phyloP scores from a whole-genome alignment of 2,888 invertebrate genomes.

The Cyaniris semiargus region DNA sequence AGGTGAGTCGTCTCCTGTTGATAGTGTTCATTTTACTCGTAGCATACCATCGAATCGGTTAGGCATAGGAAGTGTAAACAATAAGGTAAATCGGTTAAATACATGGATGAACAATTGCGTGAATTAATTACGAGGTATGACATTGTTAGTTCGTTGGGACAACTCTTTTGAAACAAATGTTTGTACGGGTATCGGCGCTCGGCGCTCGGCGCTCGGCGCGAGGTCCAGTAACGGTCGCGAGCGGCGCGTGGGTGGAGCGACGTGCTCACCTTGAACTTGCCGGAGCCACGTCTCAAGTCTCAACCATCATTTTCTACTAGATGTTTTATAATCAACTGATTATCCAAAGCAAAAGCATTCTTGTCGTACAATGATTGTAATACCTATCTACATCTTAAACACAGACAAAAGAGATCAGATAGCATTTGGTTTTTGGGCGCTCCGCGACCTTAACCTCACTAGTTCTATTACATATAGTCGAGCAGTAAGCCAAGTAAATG shows the following conservation, averaged over 20 bases:
- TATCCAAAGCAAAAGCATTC: not conserved
- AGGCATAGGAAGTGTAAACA: no score
- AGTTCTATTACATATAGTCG: no score
- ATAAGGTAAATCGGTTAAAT: not conserved
- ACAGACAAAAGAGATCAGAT: not conserved
- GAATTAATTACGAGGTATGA: not conserved
- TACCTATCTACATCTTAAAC: not conserved
- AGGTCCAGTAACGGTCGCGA: slow-evolving; percentile 71
- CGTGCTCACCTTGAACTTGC: slow-evolving; percentile 80
- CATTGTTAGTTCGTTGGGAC: not conserved
- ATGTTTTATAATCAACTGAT: slow-evolving; percentile 35
- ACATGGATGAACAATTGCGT: not conserved
- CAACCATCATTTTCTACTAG: slow-evolving; percentile 51
- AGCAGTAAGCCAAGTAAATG: no score
- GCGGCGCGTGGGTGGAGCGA: slow-evolving; percentile 73
- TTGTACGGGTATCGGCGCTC: slow-evolving; percentile 56
- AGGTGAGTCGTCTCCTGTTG: slow-evolving; percentile 68
- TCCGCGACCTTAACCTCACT: not conserved
- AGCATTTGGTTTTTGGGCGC: not conserved
- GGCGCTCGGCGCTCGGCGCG: slow-evolving; percentile 54
- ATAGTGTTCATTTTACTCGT: not conserved
- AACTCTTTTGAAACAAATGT: slow-evolving; percentile 48
- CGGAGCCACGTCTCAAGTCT: slow-evolving; percentile 51
- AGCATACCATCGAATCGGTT: no score
- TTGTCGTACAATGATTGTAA: not conserved